Evolutionary conservation across 2,888 invertebrate species (phyloP), one percentile per base, ranked within the genome.

Genomic region (Pecten maximus): DNA sequence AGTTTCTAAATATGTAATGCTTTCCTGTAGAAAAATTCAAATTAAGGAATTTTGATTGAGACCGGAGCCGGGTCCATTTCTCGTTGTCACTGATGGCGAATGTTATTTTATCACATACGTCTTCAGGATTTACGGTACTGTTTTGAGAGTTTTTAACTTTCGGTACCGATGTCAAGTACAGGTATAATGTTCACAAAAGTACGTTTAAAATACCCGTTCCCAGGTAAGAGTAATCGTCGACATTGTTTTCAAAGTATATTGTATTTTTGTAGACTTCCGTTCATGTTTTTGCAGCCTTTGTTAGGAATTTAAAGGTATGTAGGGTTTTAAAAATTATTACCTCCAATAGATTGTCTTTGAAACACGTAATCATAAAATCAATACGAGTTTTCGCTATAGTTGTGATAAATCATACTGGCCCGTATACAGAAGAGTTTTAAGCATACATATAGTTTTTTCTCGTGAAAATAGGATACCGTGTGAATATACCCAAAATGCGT

Each of bases 271-370:
- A 35, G 74, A 74, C 74, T 74, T 74, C 35, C 74, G 35, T 74
- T 74, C 28, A 2, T 35, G 10, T 8, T 28, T 35, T 35, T 74
- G 74, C 74, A 74, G 35, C 74, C 74, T 8, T 74, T 74, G 74
- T 74, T 35, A 35, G 28, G n/a, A 28, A 74, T 74, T 74, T 74
- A 74, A 74, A 74, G 74, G 74, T 74, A 74, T 74, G 74, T 28
- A 74, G 2, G 74, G 12, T 23, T 74, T 74, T 35, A 23, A 23
- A 23, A 10, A 10, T 0, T 28, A 23, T 74, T 35, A 28, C 28
- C 35, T 28, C 28, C 35, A 74, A 28, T 28, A 35, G 35, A 35
- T 28, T 74, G 4, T 74, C 35, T 15, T 54, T 54, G 19, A 6
- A 54, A 54, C 54, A 35, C 35, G 74, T 74, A 74, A 74, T 35